Conservation (phyloP, 2,797 vertebrate species). For the Simalia tracyae region DNA sequence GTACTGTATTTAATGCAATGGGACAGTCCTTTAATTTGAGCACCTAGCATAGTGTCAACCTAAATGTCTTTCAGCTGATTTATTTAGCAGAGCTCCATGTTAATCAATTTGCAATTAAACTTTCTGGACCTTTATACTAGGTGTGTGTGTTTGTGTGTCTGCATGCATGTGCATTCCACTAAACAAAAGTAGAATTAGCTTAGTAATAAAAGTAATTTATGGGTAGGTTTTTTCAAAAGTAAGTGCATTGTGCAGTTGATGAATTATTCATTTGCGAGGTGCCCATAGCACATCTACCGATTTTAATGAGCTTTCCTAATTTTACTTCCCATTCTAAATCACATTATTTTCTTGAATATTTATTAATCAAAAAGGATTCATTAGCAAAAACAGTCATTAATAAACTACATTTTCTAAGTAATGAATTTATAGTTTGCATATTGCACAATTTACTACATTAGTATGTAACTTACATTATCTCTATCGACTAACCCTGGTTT, state of each 20-base stretch:
- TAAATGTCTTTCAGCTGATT: constrained; percentile 70
- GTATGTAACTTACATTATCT: background rate
- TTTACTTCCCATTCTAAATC: constrained; percentile 55
- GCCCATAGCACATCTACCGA: constrained; percentile 52
- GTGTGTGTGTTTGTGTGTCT: background rate
- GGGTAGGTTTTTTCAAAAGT: constrained; percentile 39
- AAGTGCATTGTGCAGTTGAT: constrained; percentile 59
- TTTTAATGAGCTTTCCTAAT: constrained; percentile 67
- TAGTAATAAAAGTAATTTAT: constrained; percentile 62
- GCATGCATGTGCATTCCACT: background rate
- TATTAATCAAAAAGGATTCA: constrained; percentile 54
- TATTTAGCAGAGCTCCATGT: constrained; percentile 68
- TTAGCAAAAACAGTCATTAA: constrained; percentile 48
- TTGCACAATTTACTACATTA: constrained; percentile 6
- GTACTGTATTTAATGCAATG: constrained; percentile 65
- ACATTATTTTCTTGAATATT: constrained; percentile 51
- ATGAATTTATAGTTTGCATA: constrained; percentile 13
- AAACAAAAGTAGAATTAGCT: constrained; percentile 58
- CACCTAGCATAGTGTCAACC: constrained; percentile 58
- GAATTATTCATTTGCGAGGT: constrained; percentile 65
- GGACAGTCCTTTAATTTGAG: constrained; percentile 67
- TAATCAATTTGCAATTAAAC: constrained; percentile 72
- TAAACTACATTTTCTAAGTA: constrained; percentile 45
- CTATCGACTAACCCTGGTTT: background rate
- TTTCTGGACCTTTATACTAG: constrained; percentile 45